phyloP scores from a whole-genome alignment of 2,888 invertebrate genomes.

The Tetrapedia diversipes region DNA sequence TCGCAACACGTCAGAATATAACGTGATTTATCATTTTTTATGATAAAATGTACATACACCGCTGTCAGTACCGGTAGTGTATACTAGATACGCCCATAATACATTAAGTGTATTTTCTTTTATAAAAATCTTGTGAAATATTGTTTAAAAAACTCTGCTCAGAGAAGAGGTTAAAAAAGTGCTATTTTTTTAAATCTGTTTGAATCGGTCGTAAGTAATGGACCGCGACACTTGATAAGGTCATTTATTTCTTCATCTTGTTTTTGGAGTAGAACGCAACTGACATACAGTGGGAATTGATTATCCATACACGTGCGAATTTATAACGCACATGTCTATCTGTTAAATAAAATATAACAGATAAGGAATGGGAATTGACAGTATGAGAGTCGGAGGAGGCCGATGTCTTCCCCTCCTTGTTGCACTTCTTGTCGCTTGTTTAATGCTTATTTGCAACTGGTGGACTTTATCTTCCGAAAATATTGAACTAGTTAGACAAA shows the following conservation, averaged over 20 bases:
- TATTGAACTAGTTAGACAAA: slow-evolving; percentile 77
- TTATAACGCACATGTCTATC: slow-evolving; percentile 39
- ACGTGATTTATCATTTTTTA: slow-evolving; percentile 6
- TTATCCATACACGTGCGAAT: slow-evolving; percentile 32
- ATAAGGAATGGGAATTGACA: slow-evolving; percentile 78
- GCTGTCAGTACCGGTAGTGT: slow-evolving; percentile 45
- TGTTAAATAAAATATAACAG: slow-evolving; percentile 35
- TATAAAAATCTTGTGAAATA: not conserved
- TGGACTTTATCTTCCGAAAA: slow-evolving; percentile 80
- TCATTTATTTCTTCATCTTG: not conserved
- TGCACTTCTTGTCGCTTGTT: slow-evolving; percentile 77
- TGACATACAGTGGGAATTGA: slow-evolving; percentile 35
- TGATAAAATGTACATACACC: slow-evolving; percentile 26
- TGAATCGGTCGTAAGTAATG: slow-evolving; percentile 33
- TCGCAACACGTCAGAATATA: not conserved
- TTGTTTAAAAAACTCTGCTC: not conserved
- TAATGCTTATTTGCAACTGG: slow-evolving; percentile 81
- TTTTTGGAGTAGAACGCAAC: slow-evolving; percentile 20
- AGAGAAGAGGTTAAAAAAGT: not conserved
- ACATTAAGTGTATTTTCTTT: slow-evolving; percentile 18
- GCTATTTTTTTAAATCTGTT: not conserved
- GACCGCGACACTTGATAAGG: slow-evolving; percentile 29
- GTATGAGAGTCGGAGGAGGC: slow-evolving; percentile 81
- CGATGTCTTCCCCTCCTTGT: slow-evolving; percentile 81
- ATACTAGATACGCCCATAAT: slow-evolving; percentile 51